Evolutionary conservation across 2,113 vertebrate genomes (phyloP), one percentile per base, ranked within the genome.

Genomic region (Aegypius monachus): DNA sequence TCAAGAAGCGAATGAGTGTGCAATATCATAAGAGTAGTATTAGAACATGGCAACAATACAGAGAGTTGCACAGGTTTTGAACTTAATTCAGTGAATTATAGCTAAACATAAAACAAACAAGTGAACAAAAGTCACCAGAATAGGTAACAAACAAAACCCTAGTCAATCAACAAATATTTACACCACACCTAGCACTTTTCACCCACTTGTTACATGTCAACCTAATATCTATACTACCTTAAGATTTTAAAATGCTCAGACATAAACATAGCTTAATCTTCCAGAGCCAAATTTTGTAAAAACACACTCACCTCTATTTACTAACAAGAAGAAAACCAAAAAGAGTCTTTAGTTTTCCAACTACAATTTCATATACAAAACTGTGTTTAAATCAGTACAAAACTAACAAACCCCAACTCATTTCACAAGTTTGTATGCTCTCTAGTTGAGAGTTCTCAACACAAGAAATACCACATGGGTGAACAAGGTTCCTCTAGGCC

Each of bases 391-490:
- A 52, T 2, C 6, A 42, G 1, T 1, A 55, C 18, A 71, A 43
- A 75, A 4, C 0, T 29, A 36, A 29, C 5, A 62, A 36, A 42
- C 27, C 21, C 58, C 0, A 19, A 11, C 4, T 22, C 9, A 13
- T 9, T 10, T 34, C 3, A 10, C 4, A 0, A 42, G 4, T 5
- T 7, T 4, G 0, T 2, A 6, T 5, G 0, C 10, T 32, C 7
- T 22, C 8, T 5, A 42, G 0, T 2, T 59, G 7, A 38, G 7
- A 38, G 0, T 1, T 23, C 11, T 16, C 12, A 34, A 31, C 4
- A 38, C 1, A 55, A 53, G 0, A 79, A n/a, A 10, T 1, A 56
- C 1, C 2, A 3, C 0, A 17, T 0, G 0, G 0, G 0, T 1
- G 0, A 31, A 34, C 2, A 8, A 79, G 53, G 2, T 0, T 6